Evolutionary conservation across 1,140 invertebrate species (phyloP), one percentile per base, ranked within the genome.

Genomic region (Anoplophora glabripennis): DNA sequence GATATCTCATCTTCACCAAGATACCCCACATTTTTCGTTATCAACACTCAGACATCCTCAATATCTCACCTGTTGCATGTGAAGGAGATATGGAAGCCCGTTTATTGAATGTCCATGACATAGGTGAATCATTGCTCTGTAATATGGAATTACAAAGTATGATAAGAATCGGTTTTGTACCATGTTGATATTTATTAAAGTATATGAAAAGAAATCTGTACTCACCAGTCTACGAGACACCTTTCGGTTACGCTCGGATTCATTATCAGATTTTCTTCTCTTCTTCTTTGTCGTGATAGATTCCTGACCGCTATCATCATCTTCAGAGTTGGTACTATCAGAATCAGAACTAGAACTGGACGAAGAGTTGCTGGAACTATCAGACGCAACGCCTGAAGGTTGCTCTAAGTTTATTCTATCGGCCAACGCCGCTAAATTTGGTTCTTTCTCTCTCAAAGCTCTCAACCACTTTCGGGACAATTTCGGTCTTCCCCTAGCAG

Each of bases 401-500:
- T 90, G 82, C 66, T 84, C 89, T 21, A 96, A 79, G 77, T 98
- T 94, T 67, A 97, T 89, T 66, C 81, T 81, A 65, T 93, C 90
- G 11, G 95, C 93, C 17, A 96, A 76, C 37, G 83, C 81, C 11
- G 92, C 92, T 48, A 98, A 75, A 17, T 94, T 90, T 0, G 92
- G 89, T 59, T 92, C 87, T 70, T 89, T 86, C 62, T 83, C 82
- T 75, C 83, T 73, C 36, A 83, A 70, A 52, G 77, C 72, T 64
- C 76, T 78, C 10, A 81, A 65, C 80, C 80, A 83, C 69, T 79
- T 82, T 37, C 61, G 53, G 0, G 95, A 96, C 52, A 99, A 78
- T 76, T 98, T 98, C 21, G 96, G 96, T 48, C 96, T 80, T 14
- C 96, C 95, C 37, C 94, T 82, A 52, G 96, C 91, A 37, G 96